Percentiles rank a stretch among this genome's conserved stretches.
Conservation (phyloP, 2,888 invertebrate species). For the Drosophila suboccidentalis region DNA sequence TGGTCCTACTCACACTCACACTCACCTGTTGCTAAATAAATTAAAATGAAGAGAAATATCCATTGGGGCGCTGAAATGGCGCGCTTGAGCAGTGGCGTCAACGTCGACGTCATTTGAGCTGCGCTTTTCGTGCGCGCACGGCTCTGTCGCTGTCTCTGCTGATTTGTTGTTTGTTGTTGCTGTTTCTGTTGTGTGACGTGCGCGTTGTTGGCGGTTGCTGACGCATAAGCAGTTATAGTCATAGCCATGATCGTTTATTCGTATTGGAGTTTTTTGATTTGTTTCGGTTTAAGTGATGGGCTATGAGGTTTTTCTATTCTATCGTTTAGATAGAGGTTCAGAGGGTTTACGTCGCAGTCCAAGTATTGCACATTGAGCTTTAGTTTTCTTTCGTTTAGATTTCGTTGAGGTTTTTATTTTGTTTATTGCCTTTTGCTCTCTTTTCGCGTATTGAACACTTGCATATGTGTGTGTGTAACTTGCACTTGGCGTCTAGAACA, state of each 20-base stretch:
- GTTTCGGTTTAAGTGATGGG: conserved; percentile 2
- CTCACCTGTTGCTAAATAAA: conserved; percentile 83
- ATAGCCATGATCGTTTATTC: conserved; percentile 69
- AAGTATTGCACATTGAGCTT: conserved; percentile 61
- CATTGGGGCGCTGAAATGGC: conserved; percentile 71
- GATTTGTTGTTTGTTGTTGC: conserved; percentile 57
- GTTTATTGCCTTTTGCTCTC: conserved; percentile 63
- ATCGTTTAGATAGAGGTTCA: conserved; percentile 25
- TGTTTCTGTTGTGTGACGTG: conserved; percentile 55
- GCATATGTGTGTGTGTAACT: conserved; percentile 44
- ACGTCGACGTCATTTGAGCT: conserved; percentile 63
- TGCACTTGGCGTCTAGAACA: conserved; percentile 76
- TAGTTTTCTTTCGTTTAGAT: conserved; percentile 45
- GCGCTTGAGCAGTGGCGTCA: conserved; percentile 67
- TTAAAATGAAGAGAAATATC: conserved; percentile 80
- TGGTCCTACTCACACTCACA: conserved; percentile 13
- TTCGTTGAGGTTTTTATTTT: conserved; percentile 49
- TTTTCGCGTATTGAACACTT: conserved; percentile 32
- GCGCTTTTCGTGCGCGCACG: conserved; percentile 78
- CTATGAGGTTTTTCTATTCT: conserved; percentile 33
- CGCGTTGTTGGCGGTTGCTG: conserved; percentile 59
- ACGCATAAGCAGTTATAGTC: conserved; percentile 66
- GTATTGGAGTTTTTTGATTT: conserved; percentile 36
- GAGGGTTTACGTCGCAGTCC: conserved; percentile 28
- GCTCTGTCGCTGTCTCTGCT: conserved; percentile 59